Percentiles rank a stretch among this genome's conserved stretches.
Evolutionary conservation across 2,797 vertebrate genomes (phyloP).

Genomic region (Pseudopleuronectes americanus): DNA sequence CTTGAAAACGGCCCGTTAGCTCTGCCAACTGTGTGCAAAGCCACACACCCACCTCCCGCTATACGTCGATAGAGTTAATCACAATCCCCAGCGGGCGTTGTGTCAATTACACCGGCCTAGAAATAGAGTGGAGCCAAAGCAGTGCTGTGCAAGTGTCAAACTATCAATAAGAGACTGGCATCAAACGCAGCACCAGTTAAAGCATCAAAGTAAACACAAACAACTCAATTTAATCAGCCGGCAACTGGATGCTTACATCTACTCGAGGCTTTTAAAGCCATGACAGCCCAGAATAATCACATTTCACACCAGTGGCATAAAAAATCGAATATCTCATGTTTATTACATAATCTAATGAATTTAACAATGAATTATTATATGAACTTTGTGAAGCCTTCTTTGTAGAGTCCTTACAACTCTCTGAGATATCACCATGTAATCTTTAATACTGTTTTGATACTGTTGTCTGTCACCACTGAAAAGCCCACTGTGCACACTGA

Average conservation of each 20-base stretch:
- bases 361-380: neutral
- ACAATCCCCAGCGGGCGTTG: slow-evolving; percentile 59
- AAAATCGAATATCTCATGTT: neutral
- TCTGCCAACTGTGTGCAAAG: slow-evolving; percentile 36
- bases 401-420: neutral
- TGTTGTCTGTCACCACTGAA: slow-evolving; percentile 30
- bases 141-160: slow-evolving; percentile 44
- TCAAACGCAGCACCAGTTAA: slow-evolving; percentile 31
- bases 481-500: slow-evolving; percentile 42
- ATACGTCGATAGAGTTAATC: slow-evolving; percentile 74
- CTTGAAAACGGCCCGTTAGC: slow-evolving; percentile 28
- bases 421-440: slow-evolving; percentile 1
- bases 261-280: neutral
- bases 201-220: slow-evolving; percentile 49
- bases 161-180: slow-evolving; percentile 66
- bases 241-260: slow-evolving; percentile 14
- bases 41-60: slow-evolving; percentile 28
- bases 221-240: slow-evolving; percentile 50
- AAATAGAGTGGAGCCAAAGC: slow-evolving; percentile 50
- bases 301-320: slow-evolving; percentile 2
- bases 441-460: slow-evolving; percentile 25
- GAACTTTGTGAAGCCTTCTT: neutral
- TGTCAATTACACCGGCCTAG: slow-evolving; percentile 62
- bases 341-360: neutral
- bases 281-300: slow-evolving; percentile 3